These are phyloP conservation scores for Oncorhynchus mykiss DNA, from an alignment of 2,113 vertebrate species.

Conservation along the genomic window DNA sequence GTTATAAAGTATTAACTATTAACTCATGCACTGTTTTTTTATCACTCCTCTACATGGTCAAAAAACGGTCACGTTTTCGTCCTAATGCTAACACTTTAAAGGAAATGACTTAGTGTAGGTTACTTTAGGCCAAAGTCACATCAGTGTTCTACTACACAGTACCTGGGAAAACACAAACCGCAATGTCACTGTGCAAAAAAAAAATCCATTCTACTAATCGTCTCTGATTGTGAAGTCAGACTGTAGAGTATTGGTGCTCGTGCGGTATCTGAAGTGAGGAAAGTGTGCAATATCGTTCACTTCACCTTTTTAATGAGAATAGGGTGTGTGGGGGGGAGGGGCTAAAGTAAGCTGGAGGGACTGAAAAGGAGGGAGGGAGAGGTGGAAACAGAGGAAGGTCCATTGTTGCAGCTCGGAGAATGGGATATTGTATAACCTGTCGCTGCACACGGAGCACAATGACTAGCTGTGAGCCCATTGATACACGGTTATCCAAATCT, in stretches of 20 bases:
- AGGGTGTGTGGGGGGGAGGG: background rate
- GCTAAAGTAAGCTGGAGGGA: conserved; percentile 15
- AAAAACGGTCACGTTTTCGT: too few species aligned
- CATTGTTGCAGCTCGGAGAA: conserved; percentile 42
- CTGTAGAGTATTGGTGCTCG: conserved; percentile 24
- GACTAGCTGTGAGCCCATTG: conserved; percentile 37
- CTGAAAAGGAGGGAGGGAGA: conserved; percentile 18
- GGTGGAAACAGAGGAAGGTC: conserved; percentile 6
- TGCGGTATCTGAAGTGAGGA: conserved; percentile 43
- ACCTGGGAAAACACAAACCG: too few species aligned
- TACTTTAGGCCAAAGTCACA: too few species aligned
- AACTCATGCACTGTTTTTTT: too few species aligned
- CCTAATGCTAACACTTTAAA: too few species aligned
- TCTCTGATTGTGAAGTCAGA: background rate
- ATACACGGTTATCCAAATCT: conserved; percentile 54
- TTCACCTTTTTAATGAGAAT: conserved; percentile 44
- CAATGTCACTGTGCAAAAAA: too few species aligned
- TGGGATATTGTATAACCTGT: conserved; percentile 52
- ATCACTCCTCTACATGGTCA: too few species aligned
- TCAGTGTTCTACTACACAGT: too few species aligned
- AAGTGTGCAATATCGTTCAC: conserved; percentile 24
- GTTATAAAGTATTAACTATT: too few species aligned
- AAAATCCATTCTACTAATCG: too few species aligned
- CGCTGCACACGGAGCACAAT: conserved; percentile 24
- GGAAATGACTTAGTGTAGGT: too few species aligned